Evolutionary conservation across 2,888 invertebrate species (phyloP).

Genomic region (Vannuccia rotundouncinata): DNA sequence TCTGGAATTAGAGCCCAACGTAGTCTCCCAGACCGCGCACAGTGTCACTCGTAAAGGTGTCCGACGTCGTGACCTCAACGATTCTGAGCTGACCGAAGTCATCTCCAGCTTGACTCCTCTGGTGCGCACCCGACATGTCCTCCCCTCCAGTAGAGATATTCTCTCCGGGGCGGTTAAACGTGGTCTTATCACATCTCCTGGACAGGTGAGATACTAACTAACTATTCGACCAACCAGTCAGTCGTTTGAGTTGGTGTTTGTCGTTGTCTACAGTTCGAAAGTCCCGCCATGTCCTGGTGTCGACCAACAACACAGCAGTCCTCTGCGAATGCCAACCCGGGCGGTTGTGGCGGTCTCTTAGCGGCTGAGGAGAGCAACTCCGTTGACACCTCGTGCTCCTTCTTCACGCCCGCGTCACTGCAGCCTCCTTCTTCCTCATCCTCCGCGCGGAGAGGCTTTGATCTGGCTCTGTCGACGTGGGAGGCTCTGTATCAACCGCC

Average conservation of each 20-base stretch:
- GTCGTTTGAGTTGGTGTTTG: too few species aligned
- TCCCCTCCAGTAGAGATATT: conserved; percentile 64
- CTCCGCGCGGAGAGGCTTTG: conserved; percentile 50
- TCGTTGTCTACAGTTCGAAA: conserved; percentile 40
- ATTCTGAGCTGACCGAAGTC: conserved; percentile 75
- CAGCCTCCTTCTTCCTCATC: background rate
- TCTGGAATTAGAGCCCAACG: conserved; percentile 82
- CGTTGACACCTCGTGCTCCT: background rate
- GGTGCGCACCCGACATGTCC: conserved; percentile 78
- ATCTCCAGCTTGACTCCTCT: conserved; percentile 74
- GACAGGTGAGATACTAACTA: too few species aligned
- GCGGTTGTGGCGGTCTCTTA: too few species aligned
- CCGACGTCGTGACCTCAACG: conserved; percentile 71
- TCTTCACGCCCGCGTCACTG: background rate
- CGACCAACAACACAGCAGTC: conserved; percentile 66
- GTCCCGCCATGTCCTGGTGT: conserved; percentile 64
- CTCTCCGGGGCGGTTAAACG: conserved; percentile 57
- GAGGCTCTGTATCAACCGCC: conserved; percentile 58
- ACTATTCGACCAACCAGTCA: too few species aligned
- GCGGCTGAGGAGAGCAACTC: conserved; percentile 64
- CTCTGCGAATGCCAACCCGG: conserved; percentile 75
- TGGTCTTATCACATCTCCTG: background rate
- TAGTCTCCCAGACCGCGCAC: conserved; percentile 84
- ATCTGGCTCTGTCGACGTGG: conserved; percentile 41
- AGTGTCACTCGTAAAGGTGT: conserved; percentile 77